Conservation (phyloP, 2,113 vertebrate genomes). For the Entosphenus tridentatus region DNA sequence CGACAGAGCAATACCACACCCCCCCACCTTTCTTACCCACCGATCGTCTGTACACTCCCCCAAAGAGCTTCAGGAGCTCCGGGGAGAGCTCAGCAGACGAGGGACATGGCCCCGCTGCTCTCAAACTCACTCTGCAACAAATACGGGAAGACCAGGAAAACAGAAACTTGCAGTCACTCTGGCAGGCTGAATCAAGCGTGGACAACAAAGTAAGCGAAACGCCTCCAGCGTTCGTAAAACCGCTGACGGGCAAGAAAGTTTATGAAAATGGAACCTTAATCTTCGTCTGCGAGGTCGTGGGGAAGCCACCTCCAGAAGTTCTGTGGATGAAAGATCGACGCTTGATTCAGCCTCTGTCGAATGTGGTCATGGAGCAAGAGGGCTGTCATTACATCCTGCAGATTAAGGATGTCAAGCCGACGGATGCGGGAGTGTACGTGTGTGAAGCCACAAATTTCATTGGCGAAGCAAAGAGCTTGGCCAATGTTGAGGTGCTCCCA, state of each 20-base stretch:
- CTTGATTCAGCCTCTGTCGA: slow-evolving; percentile 29
- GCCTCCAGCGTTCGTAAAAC: slow-evolving; percentile 71
- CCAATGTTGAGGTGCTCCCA: slow-evolving; percentile 41
- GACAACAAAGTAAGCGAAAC: slow-evolving; percentile 44
- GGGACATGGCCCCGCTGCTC: slow-evolving; percentile 21
- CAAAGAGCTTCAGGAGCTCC: slow-evolving; percentile 31
- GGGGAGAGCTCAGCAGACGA: slow-evolving; percentile 23
- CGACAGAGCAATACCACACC: slow-evolving; percentile 21
- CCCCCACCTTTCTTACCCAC: slow-evolving; percentile 19
- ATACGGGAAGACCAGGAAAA: slow-evolving; percentile 22
- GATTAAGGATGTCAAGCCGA: slow-evolving; percentile 33
- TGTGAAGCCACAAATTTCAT: slow-evolving; percentile 73
- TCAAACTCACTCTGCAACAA: slow-evolving; percentile 19
- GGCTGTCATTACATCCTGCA: slow-evolving; percentile 39
- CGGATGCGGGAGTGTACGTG: slow-evolving; percentile 57
- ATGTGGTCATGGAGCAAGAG: slow-evolving; percentile 39
- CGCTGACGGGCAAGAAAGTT: slow-evolving; percentile 39
- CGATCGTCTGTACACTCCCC: slow-evolving; percentile 31
- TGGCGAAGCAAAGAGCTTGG: slow-evolving; percentile 64
- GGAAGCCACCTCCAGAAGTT: slow-evolving; percentile 56
- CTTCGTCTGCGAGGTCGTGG: slow-evolving; percentile 56
- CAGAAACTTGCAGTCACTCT: slow-evolving; percentile 27
- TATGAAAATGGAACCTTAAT: slow-evolving; percentile 40
- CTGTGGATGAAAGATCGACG: slow-evolving; percentile 74
- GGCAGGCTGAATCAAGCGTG: slow-evolving; percentile 34